phyloP scores from a whole-genome alignment of 2,113 vertebrate genomes.

The Cyphomyrus discorhynchus region DNA sequence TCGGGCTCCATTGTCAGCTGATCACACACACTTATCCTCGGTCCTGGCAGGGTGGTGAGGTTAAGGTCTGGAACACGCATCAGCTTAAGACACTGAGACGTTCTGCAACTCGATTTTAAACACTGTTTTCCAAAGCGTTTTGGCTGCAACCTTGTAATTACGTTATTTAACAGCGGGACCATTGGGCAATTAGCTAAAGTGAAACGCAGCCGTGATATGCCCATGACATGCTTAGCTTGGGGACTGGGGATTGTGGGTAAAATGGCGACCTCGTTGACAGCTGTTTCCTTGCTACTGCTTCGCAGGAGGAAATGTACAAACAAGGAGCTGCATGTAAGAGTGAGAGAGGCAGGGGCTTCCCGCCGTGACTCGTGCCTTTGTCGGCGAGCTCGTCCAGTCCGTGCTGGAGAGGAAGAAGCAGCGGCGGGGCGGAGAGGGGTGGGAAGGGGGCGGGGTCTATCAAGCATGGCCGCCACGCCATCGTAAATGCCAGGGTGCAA shows the following conservation, averaged over 20 bases:
- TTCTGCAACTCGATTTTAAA: background rate
- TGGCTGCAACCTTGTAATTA: slow-evolving; percentile 5
- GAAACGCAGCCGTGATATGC: background rate
- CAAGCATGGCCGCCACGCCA: background rate
- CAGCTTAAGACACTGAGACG: background rate
- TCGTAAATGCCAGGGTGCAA: background rate
- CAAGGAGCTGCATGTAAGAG: background rate
- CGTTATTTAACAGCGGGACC: background rate
- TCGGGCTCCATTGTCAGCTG: background rate
- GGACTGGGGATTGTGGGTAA: slow-evolving; percentile 4
- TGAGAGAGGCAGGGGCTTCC: too few relatives aligned
- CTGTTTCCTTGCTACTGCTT: background rate
- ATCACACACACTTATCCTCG: background rate
- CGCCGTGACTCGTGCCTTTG: background rate
- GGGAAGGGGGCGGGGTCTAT: background rate
- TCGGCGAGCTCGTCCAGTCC: background rate
- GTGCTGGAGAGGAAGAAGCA: background rate
- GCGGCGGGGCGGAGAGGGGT: background rate
- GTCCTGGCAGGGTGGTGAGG: background rate
- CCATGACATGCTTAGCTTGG: background rate
- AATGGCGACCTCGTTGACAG: background rate
- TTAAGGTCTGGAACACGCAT: background rate
- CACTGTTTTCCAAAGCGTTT: background rate
- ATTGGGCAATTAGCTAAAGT: background rate
- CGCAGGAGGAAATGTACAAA: background rate